These are phyloP conservation scores for Gonatopus flavifemur DNA, from an alignment of 1,140 invertebrate genomes.

Conservation along the genomic window DNA sequence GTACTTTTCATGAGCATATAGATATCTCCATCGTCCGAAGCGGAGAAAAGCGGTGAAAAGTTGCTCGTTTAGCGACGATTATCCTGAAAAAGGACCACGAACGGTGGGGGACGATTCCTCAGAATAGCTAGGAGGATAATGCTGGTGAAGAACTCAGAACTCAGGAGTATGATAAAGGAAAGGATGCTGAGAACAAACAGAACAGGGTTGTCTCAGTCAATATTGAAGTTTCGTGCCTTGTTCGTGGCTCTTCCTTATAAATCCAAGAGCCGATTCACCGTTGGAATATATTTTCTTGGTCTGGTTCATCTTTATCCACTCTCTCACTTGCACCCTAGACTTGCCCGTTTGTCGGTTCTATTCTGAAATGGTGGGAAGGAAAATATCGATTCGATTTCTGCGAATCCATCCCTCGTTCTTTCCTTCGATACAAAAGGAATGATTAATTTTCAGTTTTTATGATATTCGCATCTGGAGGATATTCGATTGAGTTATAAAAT, in stretches of 20 bases:
- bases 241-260: conserved; percentile 22
- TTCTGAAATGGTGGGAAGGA: conserved; percentile 2
- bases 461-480: too few relatives aligned
- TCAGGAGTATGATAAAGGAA: conserved; percentile 22
- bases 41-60: not conserved
- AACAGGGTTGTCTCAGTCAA: conserved; percentile 40
- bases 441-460: too few relatives aligned
- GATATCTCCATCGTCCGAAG: too few relatives aligned
- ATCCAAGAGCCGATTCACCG: conserved; percentile 17
- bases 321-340: not conserved
- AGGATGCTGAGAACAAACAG: conserved; percentile 30
- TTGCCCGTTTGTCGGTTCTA: too few relatives aligned
- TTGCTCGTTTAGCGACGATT: conserved; percentile 12
- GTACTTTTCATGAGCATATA: too few relatives aligned
- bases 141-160: conserved; percentile 2
- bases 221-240: conserved; percentile 40
- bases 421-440: not conserved
- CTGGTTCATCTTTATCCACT: not conserved
- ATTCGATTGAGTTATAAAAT: too few relatives aligned
- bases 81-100: conserved; percentile 6
- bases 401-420: not conserved
- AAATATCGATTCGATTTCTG: conserved; percentile 9
- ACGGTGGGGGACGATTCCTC: conserved; percentile 19
- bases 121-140: conserved; percentile 23
- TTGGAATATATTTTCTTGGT: too few relatives aligned